Conservation (phyloP, 2,113 vertebrate genomes). For the Hiodon tergisus region DNA sequence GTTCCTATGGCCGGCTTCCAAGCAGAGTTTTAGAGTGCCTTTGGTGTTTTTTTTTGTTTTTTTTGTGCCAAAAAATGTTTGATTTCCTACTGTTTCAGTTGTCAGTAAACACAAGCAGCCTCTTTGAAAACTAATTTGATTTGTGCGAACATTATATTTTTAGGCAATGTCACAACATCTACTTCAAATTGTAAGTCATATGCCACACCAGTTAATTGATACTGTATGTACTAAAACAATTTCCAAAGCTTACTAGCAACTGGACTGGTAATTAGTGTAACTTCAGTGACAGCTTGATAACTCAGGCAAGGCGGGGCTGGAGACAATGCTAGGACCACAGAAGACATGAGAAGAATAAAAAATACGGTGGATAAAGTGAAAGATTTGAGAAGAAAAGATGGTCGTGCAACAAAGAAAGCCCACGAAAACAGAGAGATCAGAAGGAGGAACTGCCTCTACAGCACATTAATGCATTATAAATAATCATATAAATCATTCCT, state of each 20-base stretch:
- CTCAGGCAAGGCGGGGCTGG: conserved; percentile 6
- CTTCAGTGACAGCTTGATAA: conserved; percentile 4
- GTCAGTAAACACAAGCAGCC: neutral
- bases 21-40: neutral
- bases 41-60: neutral
- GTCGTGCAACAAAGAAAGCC: neutral
- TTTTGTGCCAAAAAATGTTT: conserved; percentile 5
- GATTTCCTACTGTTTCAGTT: neutral
- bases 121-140: neutral
- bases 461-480: neutral
- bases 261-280: conserved; percentile 20
- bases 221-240: neutral
- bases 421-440: neutral
- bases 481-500: neutral
- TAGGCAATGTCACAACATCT: neutral
- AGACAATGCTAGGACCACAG: neutral
- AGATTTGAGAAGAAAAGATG: conserved; percentile 17
- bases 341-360: conserved; percentile 1
- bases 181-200: neutral
- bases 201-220: neutral
- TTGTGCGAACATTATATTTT: neutral
- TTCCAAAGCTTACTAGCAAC: neutral
- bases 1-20: conserved; percentile 7
- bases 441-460: neutral
- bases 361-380: conserved; percentile 8